Evolutionary conservation across 2,113 vertebrate genomes (phyloP).

Genomic region (Urocynchramus pylzowi): DNA sequence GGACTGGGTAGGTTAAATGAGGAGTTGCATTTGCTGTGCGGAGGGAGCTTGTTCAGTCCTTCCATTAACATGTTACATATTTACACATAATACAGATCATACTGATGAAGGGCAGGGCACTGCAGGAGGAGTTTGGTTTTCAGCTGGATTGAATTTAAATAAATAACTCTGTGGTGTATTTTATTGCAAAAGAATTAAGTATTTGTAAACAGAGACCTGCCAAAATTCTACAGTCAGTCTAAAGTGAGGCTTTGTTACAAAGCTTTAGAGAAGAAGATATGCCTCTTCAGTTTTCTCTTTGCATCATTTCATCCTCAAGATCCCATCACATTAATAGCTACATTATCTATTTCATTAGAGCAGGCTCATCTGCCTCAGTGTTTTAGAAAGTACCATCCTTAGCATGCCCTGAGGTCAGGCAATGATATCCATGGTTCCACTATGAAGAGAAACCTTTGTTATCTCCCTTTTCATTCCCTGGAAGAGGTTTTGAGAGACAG

Average conservation of each 20-base stretch:
- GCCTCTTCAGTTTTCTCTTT: background rate
- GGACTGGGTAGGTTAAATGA: background rate
- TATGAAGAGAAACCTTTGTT: background rate
- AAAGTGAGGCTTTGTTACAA: background rate
- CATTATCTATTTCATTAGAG: background rate
- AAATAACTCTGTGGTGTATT: background rate
- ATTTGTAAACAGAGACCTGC: background rate
- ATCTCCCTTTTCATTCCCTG: background rate
- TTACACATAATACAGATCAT: background rate
- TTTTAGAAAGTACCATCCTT: background rate
- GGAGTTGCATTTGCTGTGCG: background rate
- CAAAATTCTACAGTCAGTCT: background rate
- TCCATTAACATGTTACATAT: background rate
- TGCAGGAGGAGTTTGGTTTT: background rate
- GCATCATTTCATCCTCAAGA: background rate
- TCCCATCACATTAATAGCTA: background rate
- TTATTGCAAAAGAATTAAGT: background rate
- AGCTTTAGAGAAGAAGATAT: background rate
- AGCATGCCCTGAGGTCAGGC: background rate
- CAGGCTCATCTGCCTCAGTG: background rate
- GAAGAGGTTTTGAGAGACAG: background rate
- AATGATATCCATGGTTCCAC: background rate
- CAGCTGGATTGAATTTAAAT: background rate
- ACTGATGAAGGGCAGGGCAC: background rate
- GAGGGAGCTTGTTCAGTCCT: background rate